Percentiles rank a stretch among this genome's conserved stretches.
These are phyloP conservation scores for Plagiodera versicolora DNA, from an alignment of 2,888 invertebrate species.

Conservation along the genomic window DNA sequence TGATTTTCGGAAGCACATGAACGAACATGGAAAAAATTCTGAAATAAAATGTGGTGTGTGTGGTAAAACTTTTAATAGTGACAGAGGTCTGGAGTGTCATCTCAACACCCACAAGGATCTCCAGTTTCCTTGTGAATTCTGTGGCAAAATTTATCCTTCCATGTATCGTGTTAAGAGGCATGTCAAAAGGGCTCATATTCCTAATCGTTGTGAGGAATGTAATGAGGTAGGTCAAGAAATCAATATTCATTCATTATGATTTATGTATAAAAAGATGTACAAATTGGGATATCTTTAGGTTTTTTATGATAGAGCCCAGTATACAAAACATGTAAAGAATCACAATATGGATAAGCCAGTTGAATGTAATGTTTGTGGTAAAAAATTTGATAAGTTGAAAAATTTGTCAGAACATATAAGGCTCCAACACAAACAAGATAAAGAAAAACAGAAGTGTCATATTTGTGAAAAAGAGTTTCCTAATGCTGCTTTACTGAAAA, in stretches of 20 bases:
- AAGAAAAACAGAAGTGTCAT: slow-evolving; percentile 58
- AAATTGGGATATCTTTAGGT: slow-evolving; percentile 27
- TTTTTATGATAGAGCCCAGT: slow-evolving; percentile 43
- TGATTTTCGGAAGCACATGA: slow-evolving; percentile 37
- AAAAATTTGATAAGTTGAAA: slow-evolving; percentile 42
- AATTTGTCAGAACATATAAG: slow-evolving; percentile 45
- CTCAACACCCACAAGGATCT: slow-evolving; percentile 42
- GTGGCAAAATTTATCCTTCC: slow-evolving; percentile 41
- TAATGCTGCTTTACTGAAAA: slow-evolving; percentile 57
- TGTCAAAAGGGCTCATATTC: slow-evolving; percentile 42
- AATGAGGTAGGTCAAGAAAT: slow-evolving; percentile 34
- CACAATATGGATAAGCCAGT: slow-evolving; percentile 38
- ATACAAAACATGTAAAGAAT: slow-evolving; percentile 39
- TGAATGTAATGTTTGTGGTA: slow-evolving; percentile 41
- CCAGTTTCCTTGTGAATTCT: slow-evolving; percentile 45
- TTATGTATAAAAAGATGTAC: too few species aligned
- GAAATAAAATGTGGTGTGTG: slow-evolving; percentile 42
- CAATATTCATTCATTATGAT: too few species aligned
- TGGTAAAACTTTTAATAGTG: slow-evolving; percentile 39
- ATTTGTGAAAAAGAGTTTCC: slow-evolving; percentile 59
- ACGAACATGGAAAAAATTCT: slow-evolving; percentile 36
- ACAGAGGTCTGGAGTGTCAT: slow-evolving; percentile 40
- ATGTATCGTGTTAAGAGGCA: slow-evolving; percentile 44
- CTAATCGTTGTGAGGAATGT: slow-evolving; percentile 43
- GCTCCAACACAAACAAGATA: slow-evolving; percentile 58